These are phyloP conservation scores for Scotopteryx bipunctaria DNA, from an alignment of 2,888 invertebrate species.

Conservation along the genomic window DNA sequence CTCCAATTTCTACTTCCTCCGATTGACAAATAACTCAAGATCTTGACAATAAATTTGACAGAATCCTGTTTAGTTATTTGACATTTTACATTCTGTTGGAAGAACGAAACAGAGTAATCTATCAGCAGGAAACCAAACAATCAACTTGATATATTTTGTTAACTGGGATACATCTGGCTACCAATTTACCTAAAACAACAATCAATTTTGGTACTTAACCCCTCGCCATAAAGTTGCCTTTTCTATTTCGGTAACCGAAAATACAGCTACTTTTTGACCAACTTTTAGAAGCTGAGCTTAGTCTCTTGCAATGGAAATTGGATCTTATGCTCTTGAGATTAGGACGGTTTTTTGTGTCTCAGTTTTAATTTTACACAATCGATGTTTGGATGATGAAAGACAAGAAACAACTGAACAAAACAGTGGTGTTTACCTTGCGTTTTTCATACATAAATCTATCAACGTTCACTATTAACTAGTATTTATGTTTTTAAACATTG, in stretches of 20 bases:
- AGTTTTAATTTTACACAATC: conserved; percentile 36
- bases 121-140: conserved; percentile 70
- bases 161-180: conserved; percentile 64
- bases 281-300: background rate
- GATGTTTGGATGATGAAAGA: conserved; percentile 68
- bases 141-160: conserved; percentile 71
- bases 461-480: conserved; percentile 48
- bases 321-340: background rate
- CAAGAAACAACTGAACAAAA: conserved; percentile 65
- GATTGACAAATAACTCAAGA: conserved; percentile 24
- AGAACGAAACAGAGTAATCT: conserved; percentile 49
- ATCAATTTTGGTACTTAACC: conserved; percentile 41
- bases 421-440: conserved; percentile 56
- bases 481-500: conserved; percentile 25
- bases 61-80: conserved; percentile 40
- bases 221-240: conserved; percentile 12
- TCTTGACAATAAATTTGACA: conserved; percentile 30
- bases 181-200: conserved; percentile 24
- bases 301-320: conserved; percentile 12
- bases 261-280: conserved; percentile 4
- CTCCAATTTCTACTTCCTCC: conserved; percentile 21
- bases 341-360: conserved; percentile 8
- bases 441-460: conserved; percentile 62
- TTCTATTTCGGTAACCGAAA: conserved; percentile 2
- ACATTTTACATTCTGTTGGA: conserved; percentile 37